Conservation (phyloP, 2,888 invertebrate species). For the Aromia moschata region DNA sequence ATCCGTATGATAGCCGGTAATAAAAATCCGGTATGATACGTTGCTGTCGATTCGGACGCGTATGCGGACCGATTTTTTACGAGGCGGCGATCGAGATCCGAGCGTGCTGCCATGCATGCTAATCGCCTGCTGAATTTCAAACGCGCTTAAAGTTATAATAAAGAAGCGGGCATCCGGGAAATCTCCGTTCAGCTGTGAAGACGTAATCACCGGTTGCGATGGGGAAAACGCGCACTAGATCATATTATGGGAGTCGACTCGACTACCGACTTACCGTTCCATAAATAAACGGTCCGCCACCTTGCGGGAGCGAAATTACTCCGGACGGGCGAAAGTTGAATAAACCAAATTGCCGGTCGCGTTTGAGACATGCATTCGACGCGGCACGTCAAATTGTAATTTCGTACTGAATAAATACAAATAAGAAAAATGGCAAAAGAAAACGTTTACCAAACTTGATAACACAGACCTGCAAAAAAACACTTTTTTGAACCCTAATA, state of each 20-base stretch:
- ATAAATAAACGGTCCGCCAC: constrained; percentile 34
- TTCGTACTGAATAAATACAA: no score
- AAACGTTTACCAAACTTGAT: no score
- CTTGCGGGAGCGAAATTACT: constrained; percentile 18
- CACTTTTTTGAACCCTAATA: no score
- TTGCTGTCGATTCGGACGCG: constrained; percentile 19
- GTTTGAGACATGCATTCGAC: no score
- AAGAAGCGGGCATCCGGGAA: constrained; percentile 56
- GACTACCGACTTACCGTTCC: constrained; percentile 40
- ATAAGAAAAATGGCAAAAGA: no score
- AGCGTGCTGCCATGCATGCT: constrained; percentile 44
- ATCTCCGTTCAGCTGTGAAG: constrained; percentile 56
- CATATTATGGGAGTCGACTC: constrained; percentile 41
- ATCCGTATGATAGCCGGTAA: constrained; percentile 30
- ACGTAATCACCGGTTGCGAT: constrained; percentile 49
- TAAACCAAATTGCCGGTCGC: constrained; percentile 11
- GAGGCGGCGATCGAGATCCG: constrained; percentile 28
- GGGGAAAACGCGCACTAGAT: constrained; percentile 47
- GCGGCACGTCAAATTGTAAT: no score
- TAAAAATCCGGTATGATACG: constrained; percentile 30
- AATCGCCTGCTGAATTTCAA: constrained; percentile 52
- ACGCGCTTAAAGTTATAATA: constrained; percentile 50
- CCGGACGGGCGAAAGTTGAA: constrained; percentile 15
- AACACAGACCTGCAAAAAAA: no score
- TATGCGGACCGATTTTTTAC: constrained; percentile 21